Evolutionary conservation across 1,140 invertebrate species (phyloP), one percentile per base, ranked within the genome.

Genomic region (Dreissena rostriformis): DNA sequence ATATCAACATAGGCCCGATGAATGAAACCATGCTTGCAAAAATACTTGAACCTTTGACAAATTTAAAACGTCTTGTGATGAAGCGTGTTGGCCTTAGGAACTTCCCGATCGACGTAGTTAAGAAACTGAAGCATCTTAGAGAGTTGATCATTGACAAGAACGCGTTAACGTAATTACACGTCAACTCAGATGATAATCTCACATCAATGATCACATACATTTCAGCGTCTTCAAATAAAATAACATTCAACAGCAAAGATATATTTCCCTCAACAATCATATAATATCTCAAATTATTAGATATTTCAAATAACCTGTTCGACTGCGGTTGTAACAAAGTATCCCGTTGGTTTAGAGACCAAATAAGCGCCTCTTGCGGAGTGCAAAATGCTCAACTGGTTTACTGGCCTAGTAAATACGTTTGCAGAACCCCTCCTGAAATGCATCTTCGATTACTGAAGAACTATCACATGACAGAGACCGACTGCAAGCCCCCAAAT

Each of bases 381-480:
- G n/a, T 71, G 19, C 24, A 26, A 6, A 80, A 80, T 63, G 24
- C 61, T 19, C 12, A 57, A 28, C 68, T 80, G 0, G n/a, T 71
- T 28, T 22, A 63, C 15, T 80, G 78, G 78, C 78, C 67, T 17
- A 67, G 52, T 7, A 39, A 63, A 0, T 80, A 80, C 51, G 0
- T n/a, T n/a, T 80, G 78, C 52, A 5, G 26, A 1, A 57, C 26
- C 22, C 78, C 78, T 19, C 14, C 26, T 26, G 22, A 49, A 17
- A 28, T 80, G 14, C 15, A 39, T 63, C 53, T 28, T 17, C 14
- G 71, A 11, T 8, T n/a, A n/a, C 63, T 80, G 15, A 17, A 24
- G 15, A 28, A 57, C 52, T 80, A 55, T 63, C 10, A 61, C 12
- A 66, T 61, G 57, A n/a, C 78, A 5, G 39, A 19, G 7, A n/a